Base-by-base conservation (phyloP, 2,888 invertebrate genomes). In the Hoplodrina blanda region DNA sequence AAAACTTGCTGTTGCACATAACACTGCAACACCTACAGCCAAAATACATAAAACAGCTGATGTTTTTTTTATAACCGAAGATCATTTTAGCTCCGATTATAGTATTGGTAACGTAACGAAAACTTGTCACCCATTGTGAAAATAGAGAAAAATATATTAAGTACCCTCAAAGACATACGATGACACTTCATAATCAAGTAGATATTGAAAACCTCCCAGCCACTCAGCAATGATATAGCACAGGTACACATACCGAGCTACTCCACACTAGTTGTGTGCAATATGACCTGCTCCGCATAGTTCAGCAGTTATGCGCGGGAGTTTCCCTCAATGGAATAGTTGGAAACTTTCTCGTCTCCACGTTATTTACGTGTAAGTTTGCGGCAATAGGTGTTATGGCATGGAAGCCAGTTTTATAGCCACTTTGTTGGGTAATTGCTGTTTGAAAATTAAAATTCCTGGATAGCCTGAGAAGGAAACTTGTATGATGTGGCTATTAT, bases 311-410 rank as follows among this genome's bases (percentile, higher is more conserved):
- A 79, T 79, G 78, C 75, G 79, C 78, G 57, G 72, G 71, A 78
- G 78, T 78, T 70, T 49, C 37, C 17, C 56, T 73, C 80, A 78
- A 64, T 79, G 11, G 71, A 79, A 78, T 78, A 80, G 78, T 78
- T 78, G 17, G 1, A 1, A 71, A 78, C 76, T 78, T 67, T 41
- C 50, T 37, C 56, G 60, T 61, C 53, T 61, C 69, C 54, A 4
- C 62, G 60, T 13, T 78, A 79, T 64, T 62, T 80, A 67, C 44
- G 62, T 78, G 71, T 59, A 67, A 79, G 62, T 75, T 79, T 41
- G 20, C 54, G 46, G 54, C 19, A 33, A 56, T 62, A 69, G 60
- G 75, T 75, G 79, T 70, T 63, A 63, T 70, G 55, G 59, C 56
- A 25, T 49, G 52, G 52, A 62, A 52, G 56, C 57, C 33, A 15